Evolutionary conservation across 2,888 invertebrate species (phyloP), one percentile per base, ranked within the genome.

Genomic region (Listrodromus nycthemerus): DNA sequence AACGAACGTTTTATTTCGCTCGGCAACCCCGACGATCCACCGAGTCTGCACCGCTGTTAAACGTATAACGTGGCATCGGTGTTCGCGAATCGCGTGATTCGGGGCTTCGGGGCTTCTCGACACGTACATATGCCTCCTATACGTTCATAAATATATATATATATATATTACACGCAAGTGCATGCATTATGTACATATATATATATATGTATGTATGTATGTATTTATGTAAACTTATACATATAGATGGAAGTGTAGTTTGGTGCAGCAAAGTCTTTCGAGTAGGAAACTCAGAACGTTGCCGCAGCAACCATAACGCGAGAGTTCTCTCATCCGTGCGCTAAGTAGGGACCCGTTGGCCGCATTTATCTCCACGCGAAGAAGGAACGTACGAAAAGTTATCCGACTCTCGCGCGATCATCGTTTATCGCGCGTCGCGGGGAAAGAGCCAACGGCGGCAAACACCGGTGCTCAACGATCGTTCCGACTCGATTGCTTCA

Each of bases 331-430:
- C 69, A 77, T 77, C 77, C 81, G 87, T 86, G 86, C 83, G 85
- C 85, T 89, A 87, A 89, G 87, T 87, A 86, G 86, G 84, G 87
- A 88, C 87, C 87, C 88, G 87, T 87, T 87, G 84, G 82, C 83
- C 79, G 85, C 86, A 80, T 86, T 85, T 85, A 84, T 82, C 73
- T 85, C 84, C 87, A 86, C 85, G 88, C 86, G 83, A 85, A 79
- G 55, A 13, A 84, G 27, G 73, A 45, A 69, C 73, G 63, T 76
- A 69, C 70, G 33, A 75, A 75, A 75, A 75, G 55, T 75, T 65
- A 65, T 75, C 48, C 48, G 33, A 21, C 48, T 24, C 58, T 37
- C 55, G 33, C 55, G 50, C 58, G 75, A 30, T 76, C 71, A 83
- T 84, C 84, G 81, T 84, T 84, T 84, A 84, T 84, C 84, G 81